These are phyloP conservation scores for Corythornis madagascariensis DNA, from an alignment of 2,113 vertebrate genomes.

Conservation along the genomic window DNA sequence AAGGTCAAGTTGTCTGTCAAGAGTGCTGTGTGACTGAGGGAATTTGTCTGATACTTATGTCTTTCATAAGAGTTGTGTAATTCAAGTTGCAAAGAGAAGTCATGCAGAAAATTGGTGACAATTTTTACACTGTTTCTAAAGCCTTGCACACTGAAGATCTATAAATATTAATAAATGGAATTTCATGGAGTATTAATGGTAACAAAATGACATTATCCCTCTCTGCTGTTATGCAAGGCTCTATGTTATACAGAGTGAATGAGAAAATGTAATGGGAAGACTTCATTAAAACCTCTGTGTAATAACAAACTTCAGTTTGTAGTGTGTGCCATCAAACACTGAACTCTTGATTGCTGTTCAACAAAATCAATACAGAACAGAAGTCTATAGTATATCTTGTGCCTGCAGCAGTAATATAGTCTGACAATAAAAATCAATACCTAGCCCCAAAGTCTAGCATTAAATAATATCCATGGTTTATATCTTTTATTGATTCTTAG, in stretches of 20 bases:
- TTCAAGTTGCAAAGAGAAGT: not conserved
- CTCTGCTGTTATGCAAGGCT: not conserved
- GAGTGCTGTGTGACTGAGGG: not conserved
- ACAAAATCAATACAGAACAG: slow-evolving; percentile 17
- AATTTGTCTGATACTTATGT: not conserved
- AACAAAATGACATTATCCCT: not conserved
- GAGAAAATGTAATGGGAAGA: not conserved
- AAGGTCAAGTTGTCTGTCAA: not conserved
- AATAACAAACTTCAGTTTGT: not conserved
- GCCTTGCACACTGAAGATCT: not conserved
- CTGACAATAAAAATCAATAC: slow-evolving; percentile 32
- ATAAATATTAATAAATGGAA: not conserved
- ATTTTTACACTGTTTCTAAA: not conserved
- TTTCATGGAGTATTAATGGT: slow-evolving; percentile 2
- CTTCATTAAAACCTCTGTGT: not conserved
- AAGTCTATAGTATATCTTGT: not conserved
- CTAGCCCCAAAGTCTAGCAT: not conserved
- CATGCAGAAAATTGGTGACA: slow-evolving; percentile 3
- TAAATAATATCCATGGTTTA: not conserved
- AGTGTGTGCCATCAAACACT: not conserved
- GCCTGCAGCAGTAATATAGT: not conserved
- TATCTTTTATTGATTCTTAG: not conserved
- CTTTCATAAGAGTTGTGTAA: not conserved
- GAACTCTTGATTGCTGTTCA: not conserved
- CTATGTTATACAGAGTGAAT: not conserved